These are phyloP conservation scores for Drepana falcataria DNA, from an alignment of 2,888 invertebrate genomes.

Conservation along the genomic window DNA sequence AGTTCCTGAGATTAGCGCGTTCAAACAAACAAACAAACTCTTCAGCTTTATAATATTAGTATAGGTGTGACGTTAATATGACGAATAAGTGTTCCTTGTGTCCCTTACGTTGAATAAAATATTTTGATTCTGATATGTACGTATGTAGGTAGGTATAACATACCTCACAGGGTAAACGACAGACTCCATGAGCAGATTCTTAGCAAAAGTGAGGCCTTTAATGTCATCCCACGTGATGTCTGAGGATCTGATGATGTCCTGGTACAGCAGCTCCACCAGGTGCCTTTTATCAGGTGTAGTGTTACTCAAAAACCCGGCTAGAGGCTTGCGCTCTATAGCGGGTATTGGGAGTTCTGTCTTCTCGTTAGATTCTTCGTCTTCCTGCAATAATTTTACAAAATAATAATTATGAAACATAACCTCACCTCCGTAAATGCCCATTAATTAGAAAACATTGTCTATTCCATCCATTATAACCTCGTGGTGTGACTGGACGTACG, in stretches of 20 bases:
- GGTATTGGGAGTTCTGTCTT: conserved; percentile 18
- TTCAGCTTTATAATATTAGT: too few relatives aligned
- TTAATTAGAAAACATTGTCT: too few relatives aligned
- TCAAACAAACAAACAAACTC: too few relatives aligned
- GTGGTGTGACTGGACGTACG: too few relatives aligned
- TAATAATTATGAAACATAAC: too few relatives aligned
- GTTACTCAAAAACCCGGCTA: conserved; percentile 42
- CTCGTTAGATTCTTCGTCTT: conserved; percentile 19
- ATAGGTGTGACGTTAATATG: too few relatives aligned
- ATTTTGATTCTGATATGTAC: too few relatives aligned
- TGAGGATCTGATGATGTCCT: conserved; percentile 80
- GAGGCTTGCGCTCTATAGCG: conserved; percentile 46
- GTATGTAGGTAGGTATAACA: background rate
- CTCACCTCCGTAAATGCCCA: too few relatives aligned
- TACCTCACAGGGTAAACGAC: conserved; percentile 86
- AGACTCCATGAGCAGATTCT: conserved; percentile 89
- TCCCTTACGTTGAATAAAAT: too few relatives aligned
- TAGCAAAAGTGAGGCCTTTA: conserved; percentile 82
- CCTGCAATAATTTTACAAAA: conserved; percentile 20
- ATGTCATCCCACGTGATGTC: conserved; percentile 90
- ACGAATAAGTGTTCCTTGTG: too few relatives aligned
- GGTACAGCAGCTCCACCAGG: conserved; percentile 81
- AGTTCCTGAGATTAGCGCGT: too few relatives aligned
- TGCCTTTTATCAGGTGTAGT: conserved; percentile 79
- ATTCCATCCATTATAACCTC: too few relatives aligned